Evolutionary conservation across 1,140 invertebrate species (phyloP).

Genomic region (Monochamus saltuarius): DNA sequence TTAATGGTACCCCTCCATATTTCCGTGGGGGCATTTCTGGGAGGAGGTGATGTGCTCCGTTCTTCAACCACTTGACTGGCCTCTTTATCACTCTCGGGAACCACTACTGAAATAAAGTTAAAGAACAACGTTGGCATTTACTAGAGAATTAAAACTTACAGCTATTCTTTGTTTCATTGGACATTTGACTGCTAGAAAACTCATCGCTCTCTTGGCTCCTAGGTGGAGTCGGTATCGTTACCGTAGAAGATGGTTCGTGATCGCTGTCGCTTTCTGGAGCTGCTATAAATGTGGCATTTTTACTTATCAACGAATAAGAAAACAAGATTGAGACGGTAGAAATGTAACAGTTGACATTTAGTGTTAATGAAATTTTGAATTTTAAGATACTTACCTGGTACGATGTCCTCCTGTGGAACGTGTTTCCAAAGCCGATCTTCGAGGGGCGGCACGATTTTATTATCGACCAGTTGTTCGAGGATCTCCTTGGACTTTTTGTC

Average conservation of each 20-base stretch:
- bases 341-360: no score
- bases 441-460: slow-evolving; percentile 50
- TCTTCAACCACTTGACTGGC: slow-evolving; percentile 12
- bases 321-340: slow-evolving; percentile 6
- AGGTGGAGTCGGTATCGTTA: slow-evolving; percentile 54
- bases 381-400: slow-evolving; percentile 48
- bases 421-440: slow-evolving; percentile 50
- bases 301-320: slow-evolving; percentile 26
- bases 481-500: slow-evolving; percentile 51
- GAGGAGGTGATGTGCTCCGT: slow-evolving; percentile 20
- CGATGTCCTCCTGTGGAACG: slow-evolving; percentile 52
- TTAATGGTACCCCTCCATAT: slow-evolving; percentile 84
- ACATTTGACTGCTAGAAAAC: slow-evolving; percentile 20
- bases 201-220: slow-evolving; percentile 42
- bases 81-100: slow-evolving; percentile 13
- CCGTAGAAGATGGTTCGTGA: slow-evolving; percentile 63
- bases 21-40: slow-evolving; percentile 27
- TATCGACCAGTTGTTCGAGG: slow-evolving; percentile 49
- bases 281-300: no score
- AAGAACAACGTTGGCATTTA: neutral
- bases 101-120: slow-evolving; percentile 12
- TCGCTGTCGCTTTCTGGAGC: slow-evolving; percentile 58
- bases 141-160: neutral
- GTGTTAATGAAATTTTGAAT: no score
- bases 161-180: slow-evolving; percentile 6